Evolutionary conservation across 2,113 vertebrate genomes (phyloP).

Genomic region (Ornithorhynchus anatinus): DNA sequence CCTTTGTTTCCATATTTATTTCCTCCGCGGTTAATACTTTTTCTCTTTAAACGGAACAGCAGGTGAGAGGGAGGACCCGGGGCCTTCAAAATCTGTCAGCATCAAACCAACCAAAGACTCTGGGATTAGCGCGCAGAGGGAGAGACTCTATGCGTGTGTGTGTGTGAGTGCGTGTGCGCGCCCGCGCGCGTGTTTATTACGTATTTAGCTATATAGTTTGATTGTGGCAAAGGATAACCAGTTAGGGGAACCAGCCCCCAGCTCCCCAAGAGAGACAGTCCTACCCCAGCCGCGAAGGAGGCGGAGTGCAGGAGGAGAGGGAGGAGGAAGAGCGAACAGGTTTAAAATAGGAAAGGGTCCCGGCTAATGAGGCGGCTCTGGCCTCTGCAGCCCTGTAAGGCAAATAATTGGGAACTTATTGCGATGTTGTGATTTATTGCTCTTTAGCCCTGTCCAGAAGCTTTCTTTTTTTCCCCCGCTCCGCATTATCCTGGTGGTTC

Average conservation of each 20-base stretch:
- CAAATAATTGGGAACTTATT: background rate
- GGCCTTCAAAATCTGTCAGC: slow-evolving; percentile 56
- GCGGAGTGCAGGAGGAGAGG: slow-evolving; percentile 34
- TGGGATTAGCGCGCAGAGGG: slow-evolving; percentile 66
- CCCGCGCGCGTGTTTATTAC: no score
- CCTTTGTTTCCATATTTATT: slow-evolving; percentile 69
- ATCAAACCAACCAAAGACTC: slow-evolving; percentile 52
- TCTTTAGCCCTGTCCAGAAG: background rate
- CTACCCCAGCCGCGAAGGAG: background rate
- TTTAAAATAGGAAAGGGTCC: slow-evolving; percentile 1
- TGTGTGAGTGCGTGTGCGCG: no score
- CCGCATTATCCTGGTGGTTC: background rate
- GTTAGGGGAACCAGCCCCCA: no score
- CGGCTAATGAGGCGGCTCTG: background rate
- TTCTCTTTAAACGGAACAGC: slow-evolving; percentile 63
- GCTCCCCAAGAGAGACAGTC: no score
- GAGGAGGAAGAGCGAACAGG: slow-evolving; percentile 32
- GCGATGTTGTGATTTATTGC: background rate
- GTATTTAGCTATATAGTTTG: no score
- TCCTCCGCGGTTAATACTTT: slow-evolving; percentile 54
- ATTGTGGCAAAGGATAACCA: no score
- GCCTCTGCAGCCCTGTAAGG: background rate
- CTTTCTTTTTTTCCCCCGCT: background rate
- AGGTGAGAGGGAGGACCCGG: slow-evolving; percentile 54
- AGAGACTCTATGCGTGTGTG: slow-evolving; percentile 65